Percentiles rank a stretch among this genome's conserved stretches.
Evolutionary conservation across 2,888 invertebrate species (phyloP).

Genomic region (Thymelicus sylvestris): DNA sequence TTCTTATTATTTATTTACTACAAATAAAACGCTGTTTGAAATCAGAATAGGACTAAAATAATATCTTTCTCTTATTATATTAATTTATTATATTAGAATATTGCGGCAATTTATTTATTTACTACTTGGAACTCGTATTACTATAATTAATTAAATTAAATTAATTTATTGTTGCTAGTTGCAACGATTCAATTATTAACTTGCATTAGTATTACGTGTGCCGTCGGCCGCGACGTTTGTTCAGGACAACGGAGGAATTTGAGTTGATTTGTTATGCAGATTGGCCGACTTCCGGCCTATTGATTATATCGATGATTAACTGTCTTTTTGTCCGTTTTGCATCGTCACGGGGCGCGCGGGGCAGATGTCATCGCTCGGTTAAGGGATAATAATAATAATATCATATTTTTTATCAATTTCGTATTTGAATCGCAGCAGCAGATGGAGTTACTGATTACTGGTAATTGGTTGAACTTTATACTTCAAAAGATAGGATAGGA

Average conservation of each 20-base stretch:
- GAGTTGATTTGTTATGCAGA: slow-evolving; percentile 76
- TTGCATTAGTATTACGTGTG: slow-evolving; percentile 13
- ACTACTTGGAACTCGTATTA: too few species aligned
- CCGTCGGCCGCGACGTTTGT: slow-evolving; percentile 7
- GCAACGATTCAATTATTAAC: too few species aligned
- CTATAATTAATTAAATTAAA: too few species aligned
- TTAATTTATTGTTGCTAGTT: too few species aligned
- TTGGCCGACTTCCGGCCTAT: slow-evolving; percentile 45
- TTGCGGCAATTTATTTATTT: too few species aligned
- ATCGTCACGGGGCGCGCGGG: slow-evolving; percentile 51
- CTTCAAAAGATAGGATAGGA: too few species aligned
- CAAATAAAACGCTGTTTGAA: too few species aligned
- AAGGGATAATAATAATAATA: slow-evolving; percentile 29
- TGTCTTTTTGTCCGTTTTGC: slow-evolving; percentile 60
- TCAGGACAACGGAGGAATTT: slow-evolving; percentile 73
- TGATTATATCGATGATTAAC: slow-evolving; percentile 63
- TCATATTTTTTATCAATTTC: slow-evolving; percentile 23
- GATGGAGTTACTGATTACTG: slow-evolving; percentile 15
- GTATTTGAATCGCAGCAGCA: not conserved
- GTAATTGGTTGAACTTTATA: too few species aligned
- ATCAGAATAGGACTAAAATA: too few species aligned
- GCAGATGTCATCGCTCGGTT: slow-evolving; percentile 57
- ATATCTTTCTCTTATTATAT: too few species aligned
- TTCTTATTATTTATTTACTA: too few species aligned
- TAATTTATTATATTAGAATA: too few species aligned